Evolutionary conservation across 2,888 invertebrate genomes (phyloP), one percentile per base, ranked within the genome.

Genomic region (Xylota segnis): DNA sequence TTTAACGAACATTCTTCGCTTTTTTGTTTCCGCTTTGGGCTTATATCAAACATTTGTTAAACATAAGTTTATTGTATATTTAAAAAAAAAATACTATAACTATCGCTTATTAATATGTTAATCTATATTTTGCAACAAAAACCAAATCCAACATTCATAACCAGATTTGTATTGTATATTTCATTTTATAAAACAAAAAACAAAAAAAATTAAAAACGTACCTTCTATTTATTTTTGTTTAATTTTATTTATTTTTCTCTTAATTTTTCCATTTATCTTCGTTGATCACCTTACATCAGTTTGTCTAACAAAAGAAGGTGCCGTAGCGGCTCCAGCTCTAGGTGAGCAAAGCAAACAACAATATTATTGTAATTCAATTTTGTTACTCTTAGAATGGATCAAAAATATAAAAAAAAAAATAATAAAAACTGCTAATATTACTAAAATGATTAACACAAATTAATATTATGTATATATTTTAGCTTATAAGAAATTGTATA

Each of bases 311-410:
- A 92, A 92, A 92, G 92, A 92, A 89, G 92, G 92, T 90, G 92
- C 92, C 91, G 91, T 92, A 87, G 91, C 91, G 91, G 92, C 92
- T 90, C 92, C 92, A 90, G 92, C 92, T 92, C 91, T 92, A 92
- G 92, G 92, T 92, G 92, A 92, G 92, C 92, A 78, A 66, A 74
- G 70, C 88, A 88, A 89, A 76, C 83, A 90, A 87, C 87, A 81
- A 88, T 78, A 74, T 76, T 79, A 66, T 59, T 83, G 68, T 87
- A 76, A 76, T 83, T 84, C 71, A 76, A 59, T 71, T 81, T 79
- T 79, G 47, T 84, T 75, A 81, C 59, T 66, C 50, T 87, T 71
- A 66, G 50, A 77, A 71, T 87, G 75, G 65, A 81, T 74, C 23
- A 43, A 88, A 75, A 63, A 78, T 32, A 40, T 14, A 77, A 75